Conservation (phyloP, 2,113 vertebrate genomes). For the Procavia capensis region DNA sequence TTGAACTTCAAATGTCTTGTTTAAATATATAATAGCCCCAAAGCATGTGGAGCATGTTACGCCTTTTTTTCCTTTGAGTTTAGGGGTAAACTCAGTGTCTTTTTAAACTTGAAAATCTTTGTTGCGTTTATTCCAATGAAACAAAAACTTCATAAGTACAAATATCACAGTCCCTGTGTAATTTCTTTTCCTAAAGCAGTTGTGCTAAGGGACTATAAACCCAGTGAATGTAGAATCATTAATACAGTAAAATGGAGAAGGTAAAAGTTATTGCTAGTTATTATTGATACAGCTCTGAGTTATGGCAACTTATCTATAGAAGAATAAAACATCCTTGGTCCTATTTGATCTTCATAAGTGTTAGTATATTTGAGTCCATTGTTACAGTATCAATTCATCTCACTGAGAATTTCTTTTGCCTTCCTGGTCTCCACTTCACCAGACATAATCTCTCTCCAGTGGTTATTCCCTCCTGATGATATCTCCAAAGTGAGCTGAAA, state of each 20-base stretch:
- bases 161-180: rapidly evolving
- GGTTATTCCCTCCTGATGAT: not conserved
- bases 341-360: not conserved
- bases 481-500: not conserved
- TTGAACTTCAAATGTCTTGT: not conserved
- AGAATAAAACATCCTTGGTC: not conserved
- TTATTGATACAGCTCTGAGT: not conserved
- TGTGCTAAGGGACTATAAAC: not conserved
- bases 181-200: not conserved
- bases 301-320: not conserved
- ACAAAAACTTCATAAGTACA: not conserved
- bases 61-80: not conserved
- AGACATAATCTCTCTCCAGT: not conserved
- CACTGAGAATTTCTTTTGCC: not conserved
- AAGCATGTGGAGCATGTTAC: not conserved
- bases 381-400: not conserved
- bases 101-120: not conserved
- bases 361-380: not conserved
- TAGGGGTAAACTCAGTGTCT: not conserved
- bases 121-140: not conserved
- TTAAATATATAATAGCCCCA: not conserved
- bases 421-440: not conserved
- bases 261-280: not conserved
- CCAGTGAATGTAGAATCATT: not conserved
- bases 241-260: not conserved